A percentile compares a stretch with the other conserved stretches of the same genome.
These are phyloP conservation scores for Eupithecia centaureata DNA, from an alignment of 2,888 invertebrate genomes.

Conservation along the genomic window DNA sequence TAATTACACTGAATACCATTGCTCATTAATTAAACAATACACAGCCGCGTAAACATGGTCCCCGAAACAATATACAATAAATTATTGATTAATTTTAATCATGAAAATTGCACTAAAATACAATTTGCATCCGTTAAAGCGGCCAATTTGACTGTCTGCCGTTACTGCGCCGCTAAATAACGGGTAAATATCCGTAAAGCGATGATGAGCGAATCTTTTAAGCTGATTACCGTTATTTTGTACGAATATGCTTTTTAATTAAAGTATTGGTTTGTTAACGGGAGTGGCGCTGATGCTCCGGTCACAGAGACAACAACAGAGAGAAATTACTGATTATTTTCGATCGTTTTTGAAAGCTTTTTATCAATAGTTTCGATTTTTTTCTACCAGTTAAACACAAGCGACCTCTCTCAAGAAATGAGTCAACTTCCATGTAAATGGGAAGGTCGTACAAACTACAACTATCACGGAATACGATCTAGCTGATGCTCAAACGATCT, in stretches of 20 bases:
- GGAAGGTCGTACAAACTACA: neutral
- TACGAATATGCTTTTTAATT: constrained; percentile 30
- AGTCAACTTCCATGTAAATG: neutral
- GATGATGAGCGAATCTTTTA: constrained; percentile 38
- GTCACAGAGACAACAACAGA: neutral
- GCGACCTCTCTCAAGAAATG: neutral
- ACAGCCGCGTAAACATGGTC: neutral
- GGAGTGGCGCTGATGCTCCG: neutral
- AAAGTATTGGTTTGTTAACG: constrained; percentile 18
- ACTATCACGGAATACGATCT: constrained; percentile 36
- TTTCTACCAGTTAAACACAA: neutral
- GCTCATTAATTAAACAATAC: constrained; percentile 1
- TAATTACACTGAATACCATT: constrained; percentile 4
- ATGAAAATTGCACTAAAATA: constrained; percentile 16
- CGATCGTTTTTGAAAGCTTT: neutral
- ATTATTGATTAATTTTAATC: constrained; percentile 25
- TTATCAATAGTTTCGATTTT: neutral
- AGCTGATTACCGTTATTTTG: constrained; percentile 37
- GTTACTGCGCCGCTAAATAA: constrained; percentile 34
- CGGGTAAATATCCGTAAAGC: constrained; percentile 35
- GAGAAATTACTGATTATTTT: neutral
- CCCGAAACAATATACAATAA: constrained; percentile 1
- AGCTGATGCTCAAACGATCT: constrained; percentile 51
- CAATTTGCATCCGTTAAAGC: constrained; percentile 31
- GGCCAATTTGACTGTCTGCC: constrained; percentile 27